Evolutionary conservation across 30 jellyfish, hydroid and myxozoan species (phyloP), one percentile per base, ranked within the genome.

Genomic region (Aurelia coerulea): DNA sequence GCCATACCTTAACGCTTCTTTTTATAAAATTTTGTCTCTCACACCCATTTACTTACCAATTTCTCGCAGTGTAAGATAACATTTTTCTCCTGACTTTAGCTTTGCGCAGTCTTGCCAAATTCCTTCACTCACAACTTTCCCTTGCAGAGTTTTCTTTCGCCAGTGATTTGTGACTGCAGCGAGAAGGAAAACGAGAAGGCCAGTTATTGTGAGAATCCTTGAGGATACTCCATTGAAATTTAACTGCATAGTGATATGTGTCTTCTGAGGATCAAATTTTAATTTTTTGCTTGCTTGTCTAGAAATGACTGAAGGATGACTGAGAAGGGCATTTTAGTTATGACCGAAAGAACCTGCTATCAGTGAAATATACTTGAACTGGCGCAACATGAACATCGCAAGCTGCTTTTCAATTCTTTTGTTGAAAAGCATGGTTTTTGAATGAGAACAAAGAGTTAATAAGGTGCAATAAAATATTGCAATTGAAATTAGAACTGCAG

Each of bases 101-200:
- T 11, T 56, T n/a, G 74, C 85, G 37, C 85, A 75, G 62, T 75
- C 85, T 29, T 75, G 74, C 85, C 85, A 75, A 53, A 75, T 60
- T 18, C 85, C 59, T 75, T 75, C 85, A 37, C 15, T 35, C 12
- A 54, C 74, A 53, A 4, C 18, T 31, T 14, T 54, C 18, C 85
- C 85, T n/a, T 54, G 18, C 14, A 75, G 34, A 0, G 10, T 29
- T 39, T 54, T 75, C 76, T 75, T 54, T 54, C 85, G 32, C 85
- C 85, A 75, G 49, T 75, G 68, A 29, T 75, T 60, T 54, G 85
- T 75, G 60, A 16, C 85, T 6, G 66, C 37, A 0, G 74, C 85
- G 7, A 75, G 58, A 1, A 75, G 74, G 16, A 75, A 15, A 4
- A 75, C 62, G 7, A 75, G 74, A 63, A 75, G 69, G 17, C 85